phyloP scores from a whole-genome alignment of 1,140 invertebrate genomes.

The Arion vulgaris region DNA sequence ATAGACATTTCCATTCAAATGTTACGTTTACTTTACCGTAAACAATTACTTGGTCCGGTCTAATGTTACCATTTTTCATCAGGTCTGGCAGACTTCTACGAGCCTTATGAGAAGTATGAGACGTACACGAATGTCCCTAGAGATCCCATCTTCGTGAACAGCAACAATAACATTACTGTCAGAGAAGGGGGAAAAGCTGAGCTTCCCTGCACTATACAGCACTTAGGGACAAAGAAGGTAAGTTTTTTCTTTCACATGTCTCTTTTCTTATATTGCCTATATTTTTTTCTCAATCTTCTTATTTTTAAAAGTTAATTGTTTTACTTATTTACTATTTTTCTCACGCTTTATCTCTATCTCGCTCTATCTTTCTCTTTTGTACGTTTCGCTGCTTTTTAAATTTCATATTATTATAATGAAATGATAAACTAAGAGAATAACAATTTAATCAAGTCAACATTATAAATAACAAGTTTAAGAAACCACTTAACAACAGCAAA shows the following conservation, averaged over 20 bases:
- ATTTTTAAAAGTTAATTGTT: neutral
- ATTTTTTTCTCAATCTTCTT: neutral
- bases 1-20: too few species aligned
- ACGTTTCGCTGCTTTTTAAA: too few species aligned
- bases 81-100: constrained; percentile 11
- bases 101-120: neutral
- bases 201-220: constrained; percentile 40
- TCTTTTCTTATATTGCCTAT: neutral
- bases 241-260: neutral
- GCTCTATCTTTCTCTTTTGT: too few species aligned
- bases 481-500: too few species aligned
- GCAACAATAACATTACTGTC: constrained; percentile 40
- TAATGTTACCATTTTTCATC: neutral
- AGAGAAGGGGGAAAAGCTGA: constrained; percentile 39
- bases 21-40: too few species aligned
- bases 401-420: too few species aligned
- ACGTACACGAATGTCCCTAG: constrained; percentile 33
- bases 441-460: too few species aligned
- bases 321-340: too few species aligned
- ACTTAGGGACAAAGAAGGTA: constrained; percentile 44
- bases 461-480: too few species aligned
- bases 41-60: neutral
- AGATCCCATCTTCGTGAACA: constrained; percentile 40
- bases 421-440: too few species aligned
- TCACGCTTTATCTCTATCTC: too few species aligned